Percentiles rank a stretch among this genome's conserved stretches.
phyloP scores from a whole-genome alignment of 1,140 invertebrate genomes.

The Lepeophtheirus salmonis region DNA sequence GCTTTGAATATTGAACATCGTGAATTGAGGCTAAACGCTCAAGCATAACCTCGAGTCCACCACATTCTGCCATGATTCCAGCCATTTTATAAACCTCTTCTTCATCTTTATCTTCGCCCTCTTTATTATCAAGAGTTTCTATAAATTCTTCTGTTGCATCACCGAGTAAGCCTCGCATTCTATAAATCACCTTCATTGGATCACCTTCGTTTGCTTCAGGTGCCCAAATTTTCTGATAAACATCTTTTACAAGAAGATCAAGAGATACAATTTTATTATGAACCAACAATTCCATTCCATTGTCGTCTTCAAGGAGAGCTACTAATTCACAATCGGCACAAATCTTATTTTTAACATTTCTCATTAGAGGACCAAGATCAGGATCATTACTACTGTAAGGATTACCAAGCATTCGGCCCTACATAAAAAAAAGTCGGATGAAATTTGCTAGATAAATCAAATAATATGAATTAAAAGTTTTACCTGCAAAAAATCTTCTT shows the following conservation, averaged over 20 bases:
- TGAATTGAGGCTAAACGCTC: slow-evolving; percentile 46
- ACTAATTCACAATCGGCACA: slow-evolving; percentile 93
- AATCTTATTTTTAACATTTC: slow-evolving; percentile 96
- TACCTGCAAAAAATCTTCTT: slow-evolving; percentile 88
- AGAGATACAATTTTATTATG: slow-evolving; percentile 96
- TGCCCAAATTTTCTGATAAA: slow-evolving; percentile 44
- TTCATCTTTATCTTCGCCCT: slow-evolving; percentile 73
- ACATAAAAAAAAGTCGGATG: slow-evolving; percentile 8
- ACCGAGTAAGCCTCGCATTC: slow-evolving; percentile 86
- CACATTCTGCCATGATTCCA: slow-evolving; percentile 57
- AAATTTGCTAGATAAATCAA: neutral
- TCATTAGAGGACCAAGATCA: slow-evolving; percentile 85
- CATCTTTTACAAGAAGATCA: slow-evolving; percentile 84
- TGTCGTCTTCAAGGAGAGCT: slow-evolving; percentile 86
- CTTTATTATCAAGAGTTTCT: slow-evolving; percentile 71
- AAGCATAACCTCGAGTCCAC: slow-evolving; percentile 60
- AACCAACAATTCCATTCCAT: slow-evolving; percentile 94
- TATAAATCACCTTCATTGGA: slow-evolving; percentile 94
- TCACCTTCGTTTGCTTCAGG: slow-evolving; percentile 56
- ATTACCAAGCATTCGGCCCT: slow-evolving; percentile 91
- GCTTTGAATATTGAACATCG: slow-evolving; percentile 48
- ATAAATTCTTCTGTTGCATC: slow-evolving; percentile 98
- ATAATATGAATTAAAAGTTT: neutral
- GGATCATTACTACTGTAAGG: slow-evolving; percentile 83
- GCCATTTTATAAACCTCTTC: slow-evolving; percentile 73